phyloP scores from a whole-genome alignment of 2,797 vertebrate genomes.

The Australoheros facetus region DNA sequence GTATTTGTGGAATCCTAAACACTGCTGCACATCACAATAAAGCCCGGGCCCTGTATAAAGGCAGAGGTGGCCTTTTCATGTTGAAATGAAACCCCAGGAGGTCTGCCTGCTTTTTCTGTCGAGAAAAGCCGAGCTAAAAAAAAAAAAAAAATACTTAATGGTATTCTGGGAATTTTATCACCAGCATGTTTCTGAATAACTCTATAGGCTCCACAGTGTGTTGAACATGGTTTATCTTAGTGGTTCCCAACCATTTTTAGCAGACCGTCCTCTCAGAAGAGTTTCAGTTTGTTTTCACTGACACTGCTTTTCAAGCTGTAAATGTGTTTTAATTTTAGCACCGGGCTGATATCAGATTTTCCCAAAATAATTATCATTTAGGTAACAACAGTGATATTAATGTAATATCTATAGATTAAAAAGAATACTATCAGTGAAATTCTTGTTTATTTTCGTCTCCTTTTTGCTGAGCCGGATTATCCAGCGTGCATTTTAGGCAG shows the following conservation, averaged over 20 bases:
- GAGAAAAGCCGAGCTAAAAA: conserved; percentile 26
- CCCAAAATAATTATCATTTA: neutral
- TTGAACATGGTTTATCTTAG: neutral
- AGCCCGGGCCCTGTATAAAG: conserved; percentile 40
- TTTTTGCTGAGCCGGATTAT: neutral
- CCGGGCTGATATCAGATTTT: neutral
- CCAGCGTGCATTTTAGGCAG: neutral
- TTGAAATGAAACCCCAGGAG: conserved; percentile 54
- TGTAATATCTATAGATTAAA: too few relatives aligned
- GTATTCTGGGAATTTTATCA: conserved; percentile 19
- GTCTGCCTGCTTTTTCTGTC: conserved; percentile 37
- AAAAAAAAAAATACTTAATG: conserved; percentile 11
- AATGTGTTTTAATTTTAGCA: neutral
- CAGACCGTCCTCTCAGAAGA: neutral
- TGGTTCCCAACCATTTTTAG: neutral
- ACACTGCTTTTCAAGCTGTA: neutral
- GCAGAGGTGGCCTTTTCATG: conserved; percentile 63
- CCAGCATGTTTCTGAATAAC: conserved; percentile 8
- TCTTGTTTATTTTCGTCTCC: neutral
- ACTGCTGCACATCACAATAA: conserved; percentile 33
- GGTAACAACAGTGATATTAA: too few relatives aligned
- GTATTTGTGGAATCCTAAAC: conserved; percentile 37
- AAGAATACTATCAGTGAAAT: neutral
- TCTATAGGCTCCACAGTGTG: neutral
- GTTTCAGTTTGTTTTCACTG: neutral